phyloP scores from a whole-genome alignment of 1,140 invertebrate genomes.

The Drosophila neocordata region DNA sequence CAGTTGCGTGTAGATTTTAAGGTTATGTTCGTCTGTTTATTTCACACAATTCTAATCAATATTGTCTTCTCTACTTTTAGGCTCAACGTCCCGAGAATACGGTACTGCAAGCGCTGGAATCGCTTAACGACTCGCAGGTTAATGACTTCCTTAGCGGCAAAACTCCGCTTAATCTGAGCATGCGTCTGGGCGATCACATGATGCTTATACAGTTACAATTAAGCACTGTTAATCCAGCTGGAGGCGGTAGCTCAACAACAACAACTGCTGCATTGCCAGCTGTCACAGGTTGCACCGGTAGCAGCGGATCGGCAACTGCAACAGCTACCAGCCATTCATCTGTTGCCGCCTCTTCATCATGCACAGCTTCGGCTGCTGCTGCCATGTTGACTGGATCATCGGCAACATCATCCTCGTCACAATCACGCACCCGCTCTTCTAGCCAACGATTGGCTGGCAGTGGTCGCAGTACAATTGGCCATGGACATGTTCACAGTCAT shows the following conservation, averaged over 20 bases:
- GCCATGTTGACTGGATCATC: constrained; percentile 8
- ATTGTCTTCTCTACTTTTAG: constrained; percentile 84
- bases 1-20: not conserved
- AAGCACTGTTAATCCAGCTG: constrained; percentile 88
- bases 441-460: constrained; percentile 31
- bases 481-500: constrained; percentile 70
- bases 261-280: constrained; percentile 20
- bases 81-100: constrained; percentile 95
- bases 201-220: constrained; percentile 97
- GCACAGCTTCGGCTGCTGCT: not conserved
- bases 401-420: constrained; percentile 4
- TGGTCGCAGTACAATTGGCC: constrained; percentile 38
- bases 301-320: not conserved
- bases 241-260: constrained; percentile 34
- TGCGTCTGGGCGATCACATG: constrained; percentile 97
- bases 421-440: constrained; percentile 48
- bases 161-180: constrained; percentile 95
- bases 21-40: too few relatives aligned
- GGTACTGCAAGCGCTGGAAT: constrained; percentile 97
- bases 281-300: constrained; percentile 18
- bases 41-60: too few relatives aligned
- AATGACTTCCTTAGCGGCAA: constrained; percentile 97
- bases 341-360: not conserved
- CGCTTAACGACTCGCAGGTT: constrained; percentile 95
- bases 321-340: not conserved